Evolutionary conservation across 2,797 vertebrate species (phyloP).

Genomic region (Acanthurus tractus): DNA sequence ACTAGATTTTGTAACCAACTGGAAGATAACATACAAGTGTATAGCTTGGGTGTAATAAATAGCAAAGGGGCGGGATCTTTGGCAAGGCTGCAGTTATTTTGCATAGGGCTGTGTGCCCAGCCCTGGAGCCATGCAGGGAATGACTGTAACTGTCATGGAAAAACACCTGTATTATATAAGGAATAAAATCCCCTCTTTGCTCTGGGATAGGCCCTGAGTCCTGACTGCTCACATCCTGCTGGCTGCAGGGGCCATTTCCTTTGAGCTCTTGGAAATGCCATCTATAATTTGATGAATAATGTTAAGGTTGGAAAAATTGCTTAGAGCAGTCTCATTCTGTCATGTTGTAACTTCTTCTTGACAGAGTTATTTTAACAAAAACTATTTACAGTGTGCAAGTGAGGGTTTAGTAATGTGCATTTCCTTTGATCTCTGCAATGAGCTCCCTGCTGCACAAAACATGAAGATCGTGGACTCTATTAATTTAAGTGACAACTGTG

Average conservation of each 20-base stretch:
- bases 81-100: conserved; percentile 81
- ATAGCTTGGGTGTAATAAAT: conserved; percentile 36
- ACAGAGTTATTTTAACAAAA: not conserved
- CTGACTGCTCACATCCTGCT: not conserved
- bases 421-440: conserved; percentile 1
- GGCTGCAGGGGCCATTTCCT: not conserved
- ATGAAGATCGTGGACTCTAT: not conserved
- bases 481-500: not conserved
- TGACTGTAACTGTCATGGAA: conserved; percentile 87
- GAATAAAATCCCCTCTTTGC: conserved; percentile 67
- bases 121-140: conserved; percentile 77
- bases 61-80: conserved; percentile 70
- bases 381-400: too few species aligned
- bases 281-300: conserved; percentile 8
- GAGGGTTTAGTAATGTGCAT: not conserved
- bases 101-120: conserved; percentile 85
- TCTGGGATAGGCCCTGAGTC: conserved; percentile 10
- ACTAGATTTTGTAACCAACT: not conserved
- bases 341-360: not conserved
- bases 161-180: conserved; percentile 89
- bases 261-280: not conserved
- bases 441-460: not conserved
- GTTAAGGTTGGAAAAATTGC: not conserved
- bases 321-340: not conserved
- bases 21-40: not conserved